phyloP scores from a whole-genome alignment of 2,797 vertebrate species.

The Xyrichtys novacula region DNA sequence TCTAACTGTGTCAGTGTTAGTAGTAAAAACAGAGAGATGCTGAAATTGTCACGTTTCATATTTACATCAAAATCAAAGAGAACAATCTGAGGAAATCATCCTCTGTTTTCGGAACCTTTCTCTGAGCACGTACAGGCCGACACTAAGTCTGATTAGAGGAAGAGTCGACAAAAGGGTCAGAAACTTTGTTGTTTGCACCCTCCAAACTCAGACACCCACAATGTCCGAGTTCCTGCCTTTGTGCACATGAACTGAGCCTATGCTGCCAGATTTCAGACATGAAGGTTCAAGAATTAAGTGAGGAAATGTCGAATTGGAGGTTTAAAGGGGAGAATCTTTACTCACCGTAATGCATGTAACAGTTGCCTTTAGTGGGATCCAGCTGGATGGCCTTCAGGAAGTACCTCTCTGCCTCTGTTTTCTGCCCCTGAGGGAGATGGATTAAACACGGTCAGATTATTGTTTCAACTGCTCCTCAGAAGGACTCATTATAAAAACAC shows the following conservation, averaged over 20 bases:
- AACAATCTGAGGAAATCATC: conserved; percentile 75
- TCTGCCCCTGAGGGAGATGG: conserved; percentile 90
- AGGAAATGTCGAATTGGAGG: conserved; percentile 27
- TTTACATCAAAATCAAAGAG: conserved; percentile 24
- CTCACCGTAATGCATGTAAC: conserved; percentile 99
- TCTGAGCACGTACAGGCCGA: conserved; percentile 47
- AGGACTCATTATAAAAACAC: conserved; percentile 61
- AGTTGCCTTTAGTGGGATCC: conserved; percentile 97
- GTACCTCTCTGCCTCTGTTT: conserved; percentile 95
- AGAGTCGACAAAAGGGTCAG: conserved; percentile 43
- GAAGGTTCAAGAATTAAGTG: conserved; percentile 15
- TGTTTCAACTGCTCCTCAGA: conserved; percentile 58
- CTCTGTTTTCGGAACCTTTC: conserved; percentile 7
- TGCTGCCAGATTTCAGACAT: conserved; percentile 21
- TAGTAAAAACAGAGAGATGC: conserved; percentile 8
- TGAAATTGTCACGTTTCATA: conserved; percentile 40
- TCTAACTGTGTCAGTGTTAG: conserved; percentile 6
- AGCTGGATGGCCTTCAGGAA: conserved; percentile 97
- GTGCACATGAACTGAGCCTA: conserved; percentile 3
- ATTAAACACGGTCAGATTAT: conserved; percentile 65
- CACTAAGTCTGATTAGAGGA: conserved; percentile 31
- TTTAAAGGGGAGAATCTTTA: conserved; percentile 30
- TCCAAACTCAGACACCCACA: conserved; percentile 29
- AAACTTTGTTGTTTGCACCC: conserved; percentile 39
- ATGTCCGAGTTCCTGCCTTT: conserved; percentile 48